Base-by-base conservation (phyloP, 2,888 invertebrate species). In the Terebella lapidaria region DNA sequence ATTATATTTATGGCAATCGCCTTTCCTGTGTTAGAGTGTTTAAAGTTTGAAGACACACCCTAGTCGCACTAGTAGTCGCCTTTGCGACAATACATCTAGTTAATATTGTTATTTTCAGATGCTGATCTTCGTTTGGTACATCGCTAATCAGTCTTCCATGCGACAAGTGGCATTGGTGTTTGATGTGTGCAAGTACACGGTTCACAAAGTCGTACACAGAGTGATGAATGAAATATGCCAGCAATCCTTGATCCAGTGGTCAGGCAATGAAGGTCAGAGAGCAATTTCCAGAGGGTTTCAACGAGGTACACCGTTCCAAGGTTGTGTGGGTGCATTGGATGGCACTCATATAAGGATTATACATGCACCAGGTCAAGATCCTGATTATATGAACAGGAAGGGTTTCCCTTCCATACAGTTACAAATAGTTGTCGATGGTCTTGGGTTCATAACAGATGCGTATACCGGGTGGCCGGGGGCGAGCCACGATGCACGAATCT, bases 381-480 rank as follows among this genome's bases (percentile, higher is more conserved):
- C 10, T 20, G 49, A 49, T 24, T 49, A 49, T 22, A 49, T 49
- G 10, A 49, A 49, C 22, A 15, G 49, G 49, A 49, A 49, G 24
- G 49, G 49, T 22, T 49, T 20, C 22, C 18, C 49, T 22, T 49
- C 49, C 24, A 49, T 49, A 18, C 24, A 20, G 49, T 49, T 49
- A 22, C 49, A 49, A 22, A 5, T 49, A 22, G 10, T 15, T 35
- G 35, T 35, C 18, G 35, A 35, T 35, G 35, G 18, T 18, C 35
- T 35, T 18, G 35, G 35, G 10, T 35, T 35, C 28, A 63, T 69
- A 25, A 62, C 47, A 22, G 28, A 62, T 55, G 45, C 54, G 10
- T 65, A 63, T 52, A 51, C 58, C 45, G 67, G 69, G 2, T 67
- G 60, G 56, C 66, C 63, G 24, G 69, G 69, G 20, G 62, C 59